A percentile compares a stretch with the other conserved stretches of the same genome.
These are phyloP conservation scores for Gobio occitaniae DNA, from an alignment of 2,797 vertebrate genomes.

Conservation along the genomic window DNA sequence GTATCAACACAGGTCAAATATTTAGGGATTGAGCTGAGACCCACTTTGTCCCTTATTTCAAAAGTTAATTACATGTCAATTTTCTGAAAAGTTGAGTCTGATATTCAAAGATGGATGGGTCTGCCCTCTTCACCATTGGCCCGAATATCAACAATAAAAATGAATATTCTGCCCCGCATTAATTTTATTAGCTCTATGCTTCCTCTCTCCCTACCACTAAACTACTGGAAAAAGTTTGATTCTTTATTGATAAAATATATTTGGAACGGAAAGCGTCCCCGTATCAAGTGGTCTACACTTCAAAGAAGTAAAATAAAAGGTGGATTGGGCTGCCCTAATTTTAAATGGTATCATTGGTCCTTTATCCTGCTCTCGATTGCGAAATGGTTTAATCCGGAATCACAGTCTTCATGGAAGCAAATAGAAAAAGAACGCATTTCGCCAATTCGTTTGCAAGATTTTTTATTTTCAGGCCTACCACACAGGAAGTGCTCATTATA, in stretches of 20 bases:
- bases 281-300: background rate
- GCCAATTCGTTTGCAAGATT: background rate
- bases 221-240: background rate
- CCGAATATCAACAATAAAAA: too few species aligned
- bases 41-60: too few species aligned
- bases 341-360: slow-evolving; percentile 1
- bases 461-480: background rate
- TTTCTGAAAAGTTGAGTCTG: too few species aligned
- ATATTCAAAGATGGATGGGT: background rate
- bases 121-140: background rate
- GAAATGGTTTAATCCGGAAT: background rate
- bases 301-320: background rate
- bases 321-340: background rate
- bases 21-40: too few species aligned
- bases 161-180: too few species aligned
- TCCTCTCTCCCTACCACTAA: background rate
- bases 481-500: background rate
- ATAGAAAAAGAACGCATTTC: background rate
- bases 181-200: background rate
- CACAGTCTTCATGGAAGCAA: background rate
- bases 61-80: background rate
- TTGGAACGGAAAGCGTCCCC: background rate
- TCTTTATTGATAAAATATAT: background rate
- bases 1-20: too few species aligned
- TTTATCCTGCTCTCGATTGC: background rate